phyloP scores from a whole-genome alignment of 2,113 vertebrate species.

The Rhynchomys soricoides region DNA sequence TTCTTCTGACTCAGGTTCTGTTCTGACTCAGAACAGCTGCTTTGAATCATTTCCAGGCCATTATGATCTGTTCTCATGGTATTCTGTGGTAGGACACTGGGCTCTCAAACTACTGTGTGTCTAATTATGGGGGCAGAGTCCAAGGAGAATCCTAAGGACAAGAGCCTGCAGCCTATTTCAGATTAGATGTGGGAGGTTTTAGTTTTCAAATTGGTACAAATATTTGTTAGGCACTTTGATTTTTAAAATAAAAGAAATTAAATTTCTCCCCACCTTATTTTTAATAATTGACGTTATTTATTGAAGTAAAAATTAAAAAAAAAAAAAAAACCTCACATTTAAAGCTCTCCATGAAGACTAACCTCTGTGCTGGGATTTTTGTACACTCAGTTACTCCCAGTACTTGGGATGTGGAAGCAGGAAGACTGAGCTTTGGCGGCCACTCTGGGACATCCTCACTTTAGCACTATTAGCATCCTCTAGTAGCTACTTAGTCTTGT shows the following conservation, averaged over 20 bases:
- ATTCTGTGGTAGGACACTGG: not conserved
- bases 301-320: not conserved
- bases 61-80: slow-evolving; percentile 11
- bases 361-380: not conserved
- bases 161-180: not conserved
- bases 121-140: slow-evolving; percentile 18
- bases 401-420: not conserved
- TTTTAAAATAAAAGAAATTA: slow-evolving; percentile 22
- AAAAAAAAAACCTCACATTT: not conserved
- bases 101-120: not conserved
- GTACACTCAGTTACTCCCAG: not conserved
- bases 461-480: not conserved
- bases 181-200: not conserved
- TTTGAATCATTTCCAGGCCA: slow-evolving; percentile 54
- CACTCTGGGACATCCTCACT: no score
- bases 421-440: not conserved
- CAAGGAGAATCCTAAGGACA: slow-evolving; percentile 22
- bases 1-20: no score
- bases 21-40: slow-evolving; percentile 57
- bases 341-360: slow-evolving; percentile 6
- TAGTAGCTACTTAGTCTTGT: not conserved
- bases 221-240: not conserved
- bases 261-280: slow-evolving; percentile 20
- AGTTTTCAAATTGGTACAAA: slow-evolving; percentile 33
- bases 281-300: not conserved